Evolutionary conservation across 2,888 invertebrate species (phyloP).

Genomic region (Strigamia transsilvanica): DNA sequence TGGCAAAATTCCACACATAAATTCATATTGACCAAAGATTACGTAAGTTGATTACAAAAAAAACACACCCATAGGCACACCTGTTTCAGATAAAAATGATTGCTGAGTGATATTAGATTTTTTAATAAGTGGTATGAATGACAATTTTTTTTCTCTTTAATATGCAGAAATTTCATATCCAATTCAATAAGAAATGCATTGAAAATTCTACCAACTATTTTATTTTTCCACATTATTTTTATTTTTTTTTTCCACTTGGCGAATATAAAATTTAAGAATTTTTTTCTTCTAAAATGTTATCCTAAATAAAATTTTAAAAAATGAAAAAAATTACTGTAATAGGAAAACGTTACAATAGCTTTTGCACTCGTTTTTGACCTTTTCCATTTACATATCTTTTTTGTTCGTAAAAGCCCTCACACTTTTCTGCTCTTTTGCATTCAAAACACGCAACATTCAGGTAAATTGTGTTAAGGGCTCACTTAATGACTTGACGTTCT

Average conservation of each 20-base stretch:
- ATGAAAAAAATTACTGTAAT: background rate
- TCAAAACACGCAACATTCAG: slow-evolving; percentile 42
- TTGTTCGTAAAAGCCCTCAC: background rate
- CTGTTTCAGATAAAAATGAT: slow-evolving; percentile 4
- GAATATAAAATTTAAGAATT: background rate
- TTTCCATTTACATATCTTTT: slow-evolving; percentile 33
- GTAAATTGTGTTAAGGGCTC: slow-evolving; percentile 48
- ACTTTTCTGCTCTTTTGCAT: slow-evolving; percentile 48
- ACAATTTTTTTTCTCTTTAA: background rate
- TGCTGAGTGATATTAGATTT: slow-evolving; percentile 8
- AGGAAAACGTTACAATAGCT: background rate
- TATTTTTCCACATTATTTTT: too few species aligned
- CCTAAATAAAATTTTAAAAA: background rate
- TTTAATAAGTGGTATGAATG: slow-evolving; percentile 17
- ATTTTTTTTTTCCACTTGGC: too few species aligned
- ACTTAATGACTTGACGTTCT: slow-evolving; percentile 49
- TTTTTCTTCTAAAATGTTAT: background rate
- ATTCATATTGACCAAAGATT: slow-evolving; percentile 29
- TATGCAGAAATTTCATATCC: background rate
- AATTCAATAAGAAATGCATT: too few species aligned
- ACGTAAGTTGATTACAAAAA: background rate
- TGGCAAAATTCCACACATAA: slow-evolving; percentile 25
- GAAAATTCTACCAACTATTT: too few species aligned
- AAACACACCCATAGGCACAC: background rate
- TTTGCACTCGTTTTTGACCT: slow-evolving; percentile 21